Evolutionary conservation across 2,113 vertebrate genomes (phyloP).

Genomic region (Platichthys flesus): DNA sequence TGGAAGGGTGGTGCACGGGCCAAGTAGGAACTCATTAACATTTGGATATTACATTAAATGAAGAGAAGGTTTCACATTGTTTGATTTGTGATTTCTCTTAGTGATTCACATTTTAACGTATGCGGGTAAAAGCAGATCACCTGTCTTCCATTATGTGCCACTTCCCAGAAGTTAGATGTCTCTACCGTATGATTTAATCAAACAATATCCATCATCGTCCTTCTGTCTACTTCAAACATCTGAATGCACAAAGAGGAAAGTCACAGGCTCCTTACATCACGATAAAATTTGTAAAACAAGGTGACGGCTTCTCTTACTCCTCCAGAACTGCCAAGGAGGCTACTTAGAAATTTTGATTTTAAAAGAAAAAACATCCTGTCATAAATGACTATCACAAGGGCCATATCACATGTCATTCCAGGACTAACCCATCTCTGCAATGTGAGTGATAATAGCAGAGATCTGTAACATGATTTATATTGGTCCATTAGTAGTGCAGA

Average conservation of each 20-base stretch:
- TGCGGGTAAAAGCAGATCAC: too few relatives aligned
- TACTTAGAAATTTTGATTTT: not conserved
- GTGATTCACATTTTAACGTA: too few relatives aligned
- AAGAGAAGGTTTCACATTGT: not conserved
- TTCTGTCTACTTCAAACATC: not conserved
- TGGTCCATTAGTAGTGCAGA: constrained; percentile 36
- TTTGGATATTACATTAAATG: not conserved
- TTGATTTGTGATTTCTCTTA: too few relatives aligned
- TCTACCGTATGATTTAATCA: not conserved
- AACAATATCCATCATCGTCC: not conserved
- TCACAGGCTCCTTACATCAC: not conserved
- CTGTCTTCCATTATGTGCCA: not conserved
- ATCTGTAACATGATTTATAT: constrained; percentile 57
- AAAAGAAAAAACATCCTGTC: not conserved
- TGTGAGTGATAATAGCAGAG: constrained; percentile 42
- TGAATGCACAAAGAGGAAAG: constrained; percentile 1
- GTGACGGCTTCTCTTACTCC: not conserved
- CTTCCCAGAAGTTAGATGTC: not conserved
- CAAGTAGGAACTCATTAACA: too few relatives aligned
- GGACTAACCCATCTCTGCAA: constrained; percentile 4
- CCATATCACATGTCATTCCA: constrained; percentile 11
- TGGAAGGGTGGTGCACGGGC: too few relatives aligned
- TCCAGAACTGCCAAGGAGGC: too few relatives aligned
- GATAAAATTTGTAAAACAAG: not conserved
- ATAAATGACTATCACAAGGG: not conserved